phyloP scores from a whole-genome alignment of 2,113 vertebrate genomes.

The Chiloscyllium plagiosum region DNA sequence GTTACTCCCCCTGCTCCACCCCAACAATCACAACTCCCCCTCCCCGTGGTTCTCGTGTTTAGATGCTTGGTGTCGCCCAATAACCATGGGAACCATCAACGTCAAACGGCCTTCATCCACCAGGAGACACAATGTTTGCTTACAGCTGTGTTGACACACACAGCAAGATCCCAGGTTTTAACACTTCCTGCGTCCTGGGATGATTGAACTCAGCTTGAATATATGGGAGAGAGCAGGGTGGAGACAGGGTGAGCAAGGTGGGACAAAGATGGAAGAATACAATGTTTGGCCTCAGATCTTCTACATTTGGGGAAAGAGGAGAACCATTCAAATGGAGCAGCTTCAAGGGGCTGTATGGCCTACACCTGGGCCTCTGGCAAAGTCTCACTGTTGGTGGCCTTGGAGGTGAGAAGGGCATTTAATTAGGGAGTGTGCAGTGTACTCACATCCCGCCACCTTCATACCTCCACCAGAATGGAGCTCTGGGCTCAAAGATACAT shows the following conservation, averaged over 20 bases:
- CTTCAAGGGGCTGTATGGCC: not conserved
- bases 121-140: not conserved
- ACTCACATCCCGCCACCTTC: too few species aligned
- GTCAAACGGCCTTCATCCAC: not conserved
- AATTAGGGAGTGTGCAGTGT: too few species aligned
- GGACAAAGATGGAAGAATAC: not conserved
- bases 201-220: not conserved
- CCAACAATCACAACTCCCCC: too few species aligned
- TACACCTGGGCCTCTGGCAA: too few species aligned
- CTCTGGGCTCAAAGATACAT: too few species aligned
- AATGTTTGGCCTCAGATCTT: not conserved
- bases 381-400: too few species aligned
- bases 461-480: too few species aligned
- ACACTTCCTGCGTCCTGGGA: not conserved
- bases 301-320: not conserved
- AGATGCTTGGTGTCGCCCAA: not conserved
- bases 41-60: not conserved
- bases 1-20: too few species aligned
- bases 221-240: not conserved
- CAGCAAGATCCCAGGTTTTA: not conserved
- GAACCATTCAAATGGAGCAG: not conserved
- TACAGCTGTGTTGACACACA: not conserved
- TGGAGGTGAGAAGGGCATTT: too few species aligned
- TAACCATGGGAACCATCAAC: not conserved
- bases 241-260: not conserved